A percentile compares a stretch with the other conserved stretches of the same genome.
phyloP scores from a whole-genome alignment of 1,140 invertebrate species.

The Drosophila lini region DNA sequence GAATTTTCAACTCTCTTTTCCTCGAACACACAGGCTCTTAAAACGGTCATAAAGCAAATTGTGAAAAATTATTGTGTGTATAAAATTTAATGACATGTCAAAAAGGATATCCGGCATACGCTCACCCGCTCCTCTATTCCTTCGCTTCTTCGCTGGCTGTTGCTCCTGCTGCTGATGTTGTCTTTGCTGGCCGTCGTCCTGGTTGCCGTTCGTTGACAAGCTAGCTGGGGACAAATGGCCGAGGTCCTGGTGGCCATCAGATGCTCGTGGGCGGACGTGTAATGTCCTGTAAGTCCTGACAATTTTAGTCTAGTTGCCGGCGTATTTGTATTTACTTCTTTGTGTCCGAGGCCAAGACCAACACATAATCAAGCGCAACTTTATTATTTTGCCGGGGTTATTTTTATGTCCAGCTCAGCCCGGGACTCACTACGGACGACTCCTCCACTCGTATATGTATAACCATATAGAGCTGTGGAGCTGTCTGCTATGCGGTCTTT shows the following conservation, averaged over 20 bases:
- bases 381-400: conserved; percentile 68
- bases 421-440: not conserved
- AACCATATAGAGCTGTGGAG: conserved; percentile 30
- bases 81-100: conserved; percentile 83
- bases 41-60: conserved; percentile 82
- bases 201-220: conserved; percentile 42
- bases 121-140: not conserved
- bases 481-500: conserved; percentile 62
- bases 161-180: conserved; percentile 3
- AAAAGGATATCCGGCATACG: conserved; percentile 81
- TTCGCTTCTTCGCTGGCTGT: not conserved
- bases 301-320: conserved; percentile 79
- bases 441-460: conserved; percentile 5
- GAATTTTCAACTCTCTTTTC: conserved; percentile 32
- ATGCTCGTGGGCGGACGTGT: conserved; percentile 67
- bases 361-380: conserved; percentile 78
- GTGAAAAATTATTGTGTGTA: conserved; percentile 83
- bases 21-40: conserved; percentile 55
- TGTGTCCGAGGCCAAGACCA: conserved; percentile 39
- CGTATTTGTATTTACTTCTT: conserved; percentile 73
- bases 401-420: conserved; percentile 23
- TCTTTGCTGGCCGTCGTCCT: conserved; percentile 7
- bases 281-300: conserved; percentile 78
- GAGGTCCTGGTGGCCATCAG: conserved; percentile 41
- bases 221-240: conserved; percentile 62